Percentiles rank a stretch among this genome's conserved stretches.
Evolutionary conservation across 2,888 invertebrate species (phyloP).

Genomic region (Sericinus montela): DNA sequence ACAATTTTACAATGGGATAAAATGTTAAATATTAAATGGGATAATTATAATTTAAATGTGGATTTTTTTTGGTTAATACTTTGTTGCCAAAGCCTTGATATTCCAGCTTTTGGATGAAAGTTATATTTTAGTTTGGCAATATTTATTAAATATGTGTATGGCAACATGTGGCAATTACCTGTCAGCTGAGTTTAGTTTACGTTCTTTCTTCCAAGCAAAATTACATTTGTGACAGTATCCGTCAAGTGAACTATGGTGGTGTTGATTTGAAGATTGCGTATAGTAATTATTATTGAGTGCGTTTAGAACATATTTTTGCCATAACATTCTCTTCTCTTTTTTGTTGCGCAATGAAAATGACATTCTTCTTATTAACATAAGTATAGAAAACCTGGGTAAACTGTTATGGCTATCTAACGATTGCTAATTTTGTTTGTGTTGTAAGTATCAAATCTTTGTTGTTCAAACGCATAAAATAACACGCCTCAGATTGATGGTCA

Average conservation of each 20-base stretch:
- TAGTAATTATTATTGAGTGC: constrained; percentile 21
- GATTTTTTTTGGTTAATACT: no score
- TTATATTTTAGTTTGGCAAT: constrained; percentile 24
- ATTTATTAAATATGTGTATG: no score
- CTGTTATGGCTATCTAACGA: constrained; percentile 36
- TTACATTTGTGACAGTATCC: constrained; percentile 20
- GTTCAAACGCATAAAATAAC: constrained; percentile 57
- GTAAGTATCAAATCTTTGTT: constrained; percentile 72
- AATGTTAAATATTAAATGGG: no score
- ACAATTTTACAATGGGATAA: no score
- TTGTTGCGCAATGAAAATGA: constrained; percentile 2
- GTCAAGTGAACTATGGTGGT: constrained; percentile 56
- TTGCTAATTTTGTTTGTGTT: constrained; percentile 47
- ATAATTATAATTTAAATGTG: no score
- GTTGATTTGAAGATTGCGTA: constrained; percentile 47
- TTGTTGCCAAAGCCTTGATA: no score
- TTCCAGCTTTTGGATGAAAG: no score
- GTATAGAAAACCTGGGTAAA: constrained; percentile 27
- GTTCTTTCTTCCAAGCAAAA: no score
- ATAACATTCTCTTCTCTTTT: constrained; percentile 8
- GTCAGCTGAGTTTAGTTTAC: constrained; percentile 39
- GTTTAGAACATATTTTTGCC: constrained; percentile 22
- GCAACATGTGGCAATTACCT: no score
- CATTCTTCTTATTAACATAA: not conserved
- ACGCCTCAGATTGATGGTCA: constrained; percentile 37